Base-by-base conservation (phyloP, 2,888 invertebrate species). In the Cloeon dipterum region DNA sequence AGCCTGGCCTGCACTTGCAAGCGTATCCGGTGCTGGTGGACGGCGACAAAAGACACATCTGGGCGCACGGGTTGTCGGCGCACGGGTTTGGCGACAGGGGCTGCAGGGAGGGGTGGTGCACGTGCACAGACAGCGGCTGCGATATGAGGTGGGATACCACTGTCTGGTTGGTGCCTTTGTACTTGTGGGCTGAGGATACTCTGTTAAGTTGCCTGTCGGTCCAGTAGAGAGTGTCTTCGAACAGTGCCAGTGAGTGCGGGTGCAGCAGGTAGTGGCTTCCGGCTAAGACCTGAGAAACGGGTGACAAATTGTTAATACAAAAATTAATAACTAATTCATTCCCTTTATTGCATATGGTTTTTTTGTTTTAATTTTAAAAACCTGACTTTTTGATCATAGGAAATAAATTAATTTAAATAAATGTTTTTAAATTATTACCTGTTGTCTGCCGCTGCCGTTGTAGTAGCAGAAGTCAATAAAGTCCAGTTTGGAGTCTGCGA, bases 381-480 rank as follows among this genome's bases (percentile, higher is more conserved):
- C n/a, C n/a, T n/a, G n/a, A n/a, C n/a, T n/a, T n/a, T n/a, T n/a
- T n/a, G n/a, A n/a, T n/a, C n/a, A n/a, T n/a, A n/a, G n/a, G n/a
- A n/a, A n/a, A n/a, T n/a, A n/a, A n/a, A n/a, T n/a, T n/a, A n/a
- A n/a, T n/a, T n/a, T 58, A 42, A n/a, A 62, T 20, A 20, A 20
- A 20, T 20, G 20, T 20, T 89, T n/a, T n/a, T n/a, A n/a, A n/a
- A n/a, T n/a, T n/a, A n/a, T n/a, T n/a, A n/a, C n/a, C 55, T 91
- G 88, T 45, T 82, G 78, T 16, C 94, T 60, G 0, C 83, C 82
- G 0, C 73, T 70, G 7, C 98, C 98, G 49, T 96, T 86, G 59
- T 98, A 98, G 50, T 88, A 78, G 52, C 93, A 94, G 52, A 89
- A 93, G 52, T 96, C 96, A 41, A 98, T 96, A 51, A 86, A 96